A percentile compares a stretch with the other conserved stretches of the same genome.
Conservation (phyloP, 2,888 invertebrate genomes). For the Nemotelus nigrinus region DNA sequence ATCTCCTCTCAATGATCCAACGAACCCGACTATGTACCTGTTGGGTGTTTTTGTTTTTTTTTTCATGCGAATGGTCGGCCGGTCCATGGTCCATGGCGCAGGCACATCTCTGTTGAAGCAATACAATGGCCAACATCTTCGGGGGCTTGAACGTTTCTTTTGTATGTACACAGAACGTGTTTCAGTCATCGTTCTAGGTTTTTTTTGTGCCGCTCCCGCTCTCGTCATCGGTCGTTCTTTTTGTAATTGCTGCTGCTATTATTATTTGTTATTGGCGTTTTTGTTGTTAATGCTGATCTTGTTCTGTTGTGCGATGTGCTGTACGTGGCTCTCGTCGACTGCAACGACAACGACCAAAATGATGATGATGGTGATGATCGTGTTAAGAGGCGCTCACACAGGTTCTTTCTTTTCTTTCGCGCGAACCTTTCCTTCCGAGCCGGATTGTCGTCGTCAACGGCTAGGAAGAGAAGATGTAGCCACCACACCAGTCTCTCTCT, state of each 20-base stretch:
- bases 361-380: slow-evolving; percentile 15
- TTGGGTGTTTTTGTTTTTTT: neutral
- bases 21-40: neutral
- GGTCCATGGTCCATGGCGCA: slow-evolving; percentile 3
- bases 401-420: slow-evolving; percentile 13
- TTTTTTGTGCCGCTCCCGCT: neutral
- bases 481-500: neutral
- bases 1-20: neutral
- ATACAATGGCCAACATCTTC: no score
- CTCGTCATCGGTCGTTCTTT: neutral
- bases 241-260: slow-evolving; percentile 5
- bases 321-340: no score
- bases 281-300: slow-evolving; percentile 5
- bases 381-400: slow-evolving; percentile 36
- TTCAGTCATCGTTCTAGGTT: neutral
- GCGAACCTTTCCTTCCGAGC: no score
- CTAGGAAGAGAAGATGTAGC: neutral
- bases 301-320: neutral
- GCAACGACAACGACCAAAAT: no score
- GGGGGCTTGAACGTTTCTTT: neutral
- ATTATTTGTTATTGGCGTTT: slow-evolving; percentile 12
- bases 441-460: no score
- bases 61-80: neutral
- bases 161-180: neutral
- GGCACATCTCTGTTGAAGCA: no score